phyloP scores from a whole-genome alignment of 2,113 vertebrate species.

The Scomber colias region DNA sequence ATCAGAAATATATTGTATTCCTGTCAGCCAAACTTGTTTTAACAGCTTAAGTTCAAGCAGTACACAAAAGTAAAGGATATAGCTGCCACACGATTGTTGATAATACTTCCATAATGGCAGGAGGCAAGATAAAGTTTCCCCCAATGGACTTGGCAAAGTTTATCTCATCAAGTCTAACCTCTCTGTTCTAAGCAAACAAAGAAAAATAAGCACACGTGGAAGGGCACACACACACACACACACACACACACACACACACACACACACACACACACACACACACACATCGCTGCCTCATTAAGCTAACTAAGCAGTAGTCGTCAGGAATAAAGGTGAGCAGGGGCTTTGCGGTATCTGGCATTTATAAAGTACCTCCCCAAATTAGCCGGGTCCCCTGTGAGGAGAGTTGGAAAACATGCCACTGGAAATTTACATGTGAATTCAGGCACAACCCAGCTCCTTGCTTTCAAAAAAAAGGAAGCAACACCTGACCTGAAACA shows the following conservation, averaged over 20 bases:
- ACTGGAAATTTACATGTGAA: conserved; percentile 17
- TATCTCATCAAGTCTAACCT: conserved; percentile 42
- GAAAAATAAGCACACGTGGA: background rate
- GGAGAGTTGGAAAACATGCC: conserved; percentile 26
- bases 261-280: too few species aligned
- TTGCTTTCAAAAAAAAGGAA: conserved; percentile 32
- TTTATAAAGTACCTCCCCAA: conserved; percentile 64
- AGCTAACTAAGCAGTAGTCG: conserved; percentile 52
- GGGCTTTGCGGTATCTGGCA: conserved; percentile 36
- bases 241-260: conserved; percentile 26
- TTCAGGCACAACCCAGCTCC: conserved; percentile 1
- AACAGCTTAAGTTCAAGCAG: background rate
- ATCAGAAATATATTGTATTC: conserved; percentile 10
- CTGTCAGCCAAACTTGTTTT: background rate
- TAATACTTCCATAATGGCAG: conserved; percentile 23
- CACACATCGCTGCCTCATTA: conserved; percentile 54
- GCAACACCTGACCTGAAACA: background rate
- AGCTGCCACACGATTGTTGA: conserved; percentile 9
- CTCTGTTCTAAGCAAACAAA: conserved; percentile 25
- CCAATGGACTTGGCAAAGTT: conserved; percentile 30
- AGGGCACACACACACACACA: conserved; percentile 4
- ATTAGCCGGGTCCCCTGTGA: conserved; percentile 60
- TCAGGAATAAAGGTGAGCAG: conserved; percentile 46
- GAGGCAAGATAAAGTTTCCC: conserved; percentile 29
- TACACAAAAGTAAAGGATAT: background rate